phyloP scores from a whole-genome alignment of 2,113 vertebrate species.

The Amazona guildingii region DNA sequence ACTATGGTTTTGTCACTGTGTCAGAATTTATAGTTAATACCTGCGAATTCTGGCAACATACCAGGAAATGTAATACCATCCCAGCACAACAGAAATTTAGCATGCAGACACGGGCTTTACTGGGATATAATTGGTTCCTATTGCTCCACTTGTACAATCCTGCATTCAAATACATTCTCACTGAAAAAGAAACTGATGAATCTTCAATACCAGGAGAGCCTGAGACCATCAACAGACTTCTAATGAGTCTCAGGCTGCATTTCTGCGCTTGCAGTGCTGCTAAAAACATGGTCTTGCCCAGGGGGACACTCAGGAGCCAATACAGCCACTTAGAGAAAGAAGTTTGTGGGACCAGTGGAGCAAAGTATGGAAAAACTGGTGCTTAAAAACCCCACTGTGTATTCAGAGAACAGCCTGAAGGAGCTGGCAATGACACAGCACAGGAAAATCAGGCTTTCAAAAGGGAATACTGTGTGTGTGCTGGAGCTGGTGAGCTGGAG shows the following conservation, averaged over 20 bases:
- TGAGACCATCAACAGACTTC: background rate
- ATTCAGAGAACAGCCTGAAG: background rate
- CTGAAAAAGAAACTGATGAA: slow-evolving; percentile 3
- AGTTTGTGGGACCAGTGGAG: background rate
- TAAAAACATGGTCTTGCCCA: background rate
- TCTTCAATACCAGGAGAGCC: background rate
- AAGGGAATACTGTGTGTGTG: background rate
- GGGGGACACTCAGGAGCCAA: background rate
- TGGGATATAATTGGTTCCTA: background rate
- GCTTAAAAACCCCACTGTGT: background rate
- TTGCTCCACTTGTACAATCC: slow-evolving; percentile 37
- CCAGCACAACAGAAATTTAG: background rate
- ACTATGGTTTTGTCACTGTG: background rate
- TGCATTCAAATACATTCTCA: background rate
- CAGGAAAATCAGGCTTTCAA: background rate
- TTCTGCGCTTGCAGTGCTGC: background rate
- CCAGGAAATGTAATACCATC: background rate
- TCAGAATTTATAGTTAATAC: background rate
- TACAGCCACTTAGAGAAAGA: background rate
- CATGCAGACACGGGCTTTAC: background rate
- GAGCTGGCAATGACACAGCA: background rate
- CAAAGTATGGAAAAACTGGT: background rate
- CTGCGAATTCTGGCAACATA: background rate
- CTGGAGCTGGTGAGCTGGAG: background rate
- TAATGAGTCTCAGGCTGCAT: background rate